phyloP scores from a whole-genome alignment of 2,888 invertebrate species.

The Acanthosepion esculentum region DNA sequence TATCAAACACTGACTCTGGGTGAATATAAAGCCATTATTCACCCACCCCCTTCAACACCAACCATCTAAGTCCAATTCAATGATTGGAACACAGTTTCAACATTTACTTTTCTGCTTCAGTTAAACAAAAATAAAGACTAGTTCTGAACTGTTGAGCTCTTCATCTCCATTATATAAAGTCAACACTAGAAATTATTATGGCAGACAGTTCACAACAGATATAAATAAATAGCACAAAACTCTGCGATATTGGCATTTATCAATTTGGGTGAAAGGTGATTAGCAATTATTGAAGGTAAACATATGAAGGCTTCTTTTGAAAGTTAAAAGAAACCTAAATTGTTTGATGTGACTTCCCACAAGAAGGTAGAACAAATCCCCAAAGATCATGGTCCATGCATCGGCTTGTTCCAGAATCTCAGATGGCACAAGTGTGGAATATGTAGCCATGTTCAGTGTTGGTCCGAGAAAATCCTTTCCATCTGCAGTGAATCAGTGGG shows the following conservation, averaged over 20 bases:
- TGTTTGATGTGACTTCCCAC: not conserved
- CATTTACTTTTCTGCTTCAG: not conserved
- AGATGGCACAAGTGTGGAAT: not conserved
- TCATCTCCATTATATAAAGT: not conserved
- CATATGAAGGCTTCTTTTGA: not conserved
- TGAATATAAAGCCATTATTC: not conserved
- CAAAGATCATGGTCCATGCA: not conserved
- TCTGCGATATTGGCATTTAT: not conserved
- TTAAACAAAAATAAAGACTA: not conserved
- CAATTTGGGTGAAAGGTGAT: not conserved
- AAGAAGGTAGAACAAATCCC: not conserved
- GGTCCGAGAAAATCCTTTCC: not conserved
- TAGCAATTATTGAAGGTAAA: slow-evolving; percentile 1
- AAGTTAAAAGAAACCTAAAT: not conserved
- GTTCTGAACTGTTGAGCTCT: not conserved
- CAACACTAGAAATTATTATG: not conserved
- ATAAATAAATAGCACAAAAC: not conserved
- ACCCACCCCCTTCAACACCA: not conserved
- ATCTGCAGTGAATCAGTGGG: not conserved
- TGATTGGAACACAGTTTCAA: not conserved
- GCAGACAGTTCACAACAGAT: not conserved
- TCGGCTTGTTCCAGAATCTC: not conserved
- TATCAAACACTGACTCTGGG: not conserved
- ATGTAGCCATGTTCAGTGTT: not conserved
- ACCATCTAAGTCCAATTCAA: not conserved